Evolutionary conservation across 2,113 vertebrate species (phyloP), one percentile per base, ranked within the genome.

Genomic region (Seriola quinqueradiata): DNA sequence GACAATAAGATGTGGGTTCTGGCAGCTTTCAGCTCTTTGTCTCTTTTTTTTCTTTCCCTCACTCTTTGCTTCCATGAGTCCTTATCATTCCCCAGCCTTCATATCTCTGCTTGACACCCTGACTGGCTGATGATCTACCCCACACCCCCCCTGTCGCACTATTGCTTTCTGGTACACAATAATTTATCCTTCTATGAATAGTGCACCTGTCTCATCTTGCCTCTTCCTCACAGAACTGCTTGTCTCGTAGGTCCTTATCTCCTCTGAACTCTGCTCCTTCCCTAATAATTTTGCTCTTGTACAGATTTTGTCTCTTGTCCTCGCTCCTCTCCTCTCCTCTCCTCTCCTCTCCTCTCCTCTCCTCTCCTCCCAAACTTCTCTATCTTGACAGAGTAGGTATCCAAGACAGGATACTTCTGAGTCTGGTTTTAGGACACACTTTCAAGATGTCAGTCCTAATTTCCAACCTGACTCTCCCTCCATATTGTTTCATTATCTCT

Each of bases 1-100:
- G 77, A 84, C 77, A 79, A 81, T 79, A 59, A 87, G 71, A 25
- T 84, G 83, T 79, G 70, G 70, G 55, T 76, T 71, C 83, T 87
- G 83, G 69, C 81, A 76, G 76, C 46, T 50, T 50, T 70, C 16
- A 32, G 36, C 40, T 65, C 23, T 70, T 77, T 75, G 54, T 65
- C 69, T 28, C 3, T 67, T 70, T 6, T 61, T 2, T 34, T 65
- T 77, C 54, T 44, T 50, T 83, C 40, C 60, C 10, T 87, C 46
- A 74, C 70, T 71, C 28, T 64, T 59, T 21, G 6, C 74, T 55
- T 68, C 74, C 55, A 59, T 54, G 42, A 17, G 1, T 68, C 52
- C 66, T 82, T 82, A 76, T 87, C 76, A 19, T 72, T 81, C n/a
- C 34, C 59, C 14, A 42, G 50, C 59, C 48, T 32, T 69, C 71